Evolutionary conservation across 23 tunicate genomes (phyloP).

Genomic region (Diplosoma virens): DNA sequence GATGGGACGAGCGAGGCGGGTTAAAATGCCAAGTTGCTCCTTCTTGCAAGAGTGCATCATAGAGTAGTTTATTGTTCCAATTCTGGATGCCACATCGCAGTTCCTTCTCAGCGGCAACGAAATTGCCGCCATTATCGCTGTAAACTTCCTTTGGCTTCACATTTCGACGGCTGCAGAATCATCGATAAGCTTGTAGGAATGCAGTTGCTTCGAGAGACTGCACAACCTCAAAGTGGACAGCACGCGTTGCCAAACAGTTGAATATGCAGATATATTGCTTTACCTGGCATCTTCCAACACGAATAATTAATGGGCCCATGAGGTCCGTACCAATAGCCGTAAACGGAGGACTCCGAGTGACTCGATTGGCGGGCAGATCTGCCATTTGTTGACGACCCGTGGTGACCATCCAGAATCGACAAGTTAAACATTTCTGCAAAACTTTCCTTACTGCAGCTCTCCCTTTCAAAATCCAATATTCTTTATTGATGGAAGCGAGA

Average conservation of each 20-base stretch:
- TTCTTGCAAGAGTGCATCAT: too few species aligned
- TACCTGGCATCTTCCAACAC: not conserved
- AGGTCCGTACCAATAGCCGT: constrained; percentile 6
- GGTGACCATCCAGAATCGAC: not conserved
- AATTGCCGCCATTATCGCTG: not conserved
- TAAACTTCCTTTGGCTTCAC: not conserved
- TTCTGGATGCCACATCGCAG: too few species aligned
- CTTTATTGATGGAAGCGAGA: not conserved
- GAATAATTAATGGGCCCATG: not conserved
- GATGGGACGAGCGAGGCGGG: too few species aligned
- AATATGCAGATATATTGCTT: not conserved
- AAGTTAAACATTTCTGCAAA: not conserved
- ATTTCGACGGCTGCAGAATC: not conserved
- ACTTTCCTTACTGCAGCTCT: not conserved
- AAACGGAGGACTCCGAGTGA: not conserved
- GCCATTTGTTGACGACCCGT: not conserved
- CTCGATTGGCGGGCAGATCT: not conserved
- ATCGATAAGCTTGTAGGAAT: not conserved
- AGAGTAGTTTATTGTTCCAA: too few species aligned
- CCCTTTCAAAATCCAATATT: not conserved
- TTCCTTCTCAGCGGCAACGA: not conserved
- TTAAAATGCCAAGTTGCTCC: too few species aligned
- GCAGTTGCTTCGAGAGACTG: not conserved
- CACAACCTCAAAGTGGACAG: constrained; percentile 5
- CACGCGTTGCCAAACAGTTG: not conserved